These are phyloP conservation scores for Lepus europaeus DNA, from an alignment of 2,113 vertebrate genomes.

Conservation along the genomic window DNA sequence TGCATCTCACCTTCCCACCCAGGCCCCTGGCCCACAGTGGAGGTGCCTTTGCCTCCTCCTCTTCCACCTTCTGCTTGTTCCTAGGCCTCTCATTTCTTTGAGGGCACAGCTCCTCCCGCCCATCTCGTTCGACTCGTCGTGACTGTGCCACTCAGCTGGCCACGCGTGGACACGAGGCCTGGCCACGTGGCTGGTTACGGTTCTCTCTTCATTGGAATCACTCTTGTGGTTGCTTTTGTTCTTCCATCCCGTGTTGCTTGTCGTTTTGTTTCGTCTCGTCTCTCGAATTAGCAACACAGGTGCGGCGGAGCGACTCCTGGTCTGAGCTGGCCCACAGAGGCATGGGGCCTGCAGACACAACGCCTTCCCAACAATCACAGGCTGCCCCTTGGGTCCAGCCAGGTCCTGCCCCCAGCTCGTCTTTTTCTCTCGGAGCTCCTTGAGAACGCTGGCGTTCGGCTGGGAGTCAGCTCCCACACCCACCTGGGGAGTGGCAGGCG, in stretches of 20 bases:
- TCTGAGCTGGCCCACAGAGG: not conserved
- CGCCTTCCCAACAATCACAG: not conserved
- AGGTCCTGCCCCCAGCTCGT: not conserved
- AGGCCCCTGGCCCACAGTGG: not conserved
- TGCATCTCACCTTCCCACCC: not conserved
- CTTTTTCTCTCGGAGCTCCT: conserved; percentile 64
- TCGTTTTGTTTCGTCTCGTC: conserved; percentile 85
- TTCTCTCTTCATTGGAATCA: conserved; percentile 67
- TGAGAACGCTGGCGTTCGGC: conserved; percentile 86
- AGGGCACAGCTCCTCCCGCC: not conserved
- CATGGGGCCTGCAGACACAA: not conserved
- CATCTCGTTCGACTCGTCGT: not conserved
- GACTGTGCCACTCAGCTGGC: not conserved
- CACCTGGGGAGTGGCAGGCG: not conserved
- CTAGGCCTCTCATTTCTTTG: not conserved
- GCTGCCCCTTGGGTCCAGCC: not conserved
- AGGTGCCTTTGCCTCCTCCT: not conserved
- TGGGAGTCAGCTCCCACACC: conserved; percentile 73
- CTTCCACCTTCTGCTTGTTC: not conserved
- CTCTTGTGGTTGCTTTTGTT: not conserved
- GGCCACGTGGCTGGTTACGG: not conserved
- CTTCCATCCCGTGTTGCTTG: conserved; percentile 80
- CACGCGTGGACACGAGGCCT: not conserved
- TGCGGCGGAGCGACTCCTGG: not conserved
- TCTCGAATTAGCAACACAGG: conserved; percentile 56